Percentiles rank a stretch among this genome's conserved stretches.
These are phyloP conservation scores for Drosophila meridiana DNA, from an alignment of 2,888 invertebrate species.

Conservation along the genomic window DNA sequence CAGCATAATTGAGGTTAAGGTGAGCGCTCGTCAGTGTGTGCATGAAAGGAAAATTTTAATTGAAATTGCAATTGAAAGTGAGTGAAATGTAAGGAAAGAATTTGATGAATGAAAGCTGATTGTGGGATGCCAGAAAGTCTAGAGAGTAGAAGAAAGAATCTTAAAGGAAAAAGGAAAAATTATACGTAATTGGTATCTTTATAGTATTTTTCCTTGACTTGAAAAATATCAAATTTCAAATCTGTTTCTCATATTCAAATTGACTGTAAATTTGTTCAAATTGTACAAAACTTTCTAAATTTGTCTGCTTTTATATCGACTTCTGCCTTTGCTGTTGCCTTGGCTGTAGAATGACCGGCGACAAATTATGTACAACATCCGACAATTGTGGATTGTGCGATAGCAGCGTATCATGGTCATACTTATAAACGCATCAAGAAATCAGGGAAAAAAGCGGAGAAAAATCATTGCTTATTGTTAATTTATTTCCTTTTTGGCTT, in stretches of 20 bases:
- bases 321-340: neutral
- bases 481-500: slow-evolving; percentile 77
- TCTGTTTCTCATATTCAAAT: neutral
- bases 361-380: slow-evolving; percentile 57
- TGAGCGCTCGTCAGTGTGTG: neutral
- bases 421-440: slow-evolving; percentile 52
- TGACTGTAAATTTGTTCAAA: neutral
- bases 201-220: neutral
- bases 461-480: slow-evolving; percentile 77
- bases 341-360: slow-evolving; percentile 49
- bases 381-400: slow-evolving; percentile 40
- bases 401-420: slow-evolving; percentile 41
- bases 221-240: neutral
- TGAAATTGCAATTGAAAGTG: slow-evolving; percentile 7
- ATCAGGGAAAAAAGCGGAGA: slow-evolving; percentile 32
- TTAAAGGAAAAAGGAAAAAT: neutral
- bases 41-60: slow-evolving; percentile 25
- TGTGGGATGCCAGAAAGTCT: neutral
- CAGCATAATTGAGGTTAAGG: slow-evolving; percentile 43
- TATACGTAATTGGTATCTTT: neutral
- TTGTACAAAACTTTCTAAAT: neutral
- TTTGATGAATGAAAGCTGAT: neutral
- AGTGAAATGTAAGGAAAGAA: neutral
- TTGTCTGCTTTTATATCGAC: neutral
- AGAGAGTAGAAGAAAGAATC: neutral